Evolutionary conservation across 2,797 vertebrate species (phyloP).

Genomic region (Lutjanus campechanus): DNA sequence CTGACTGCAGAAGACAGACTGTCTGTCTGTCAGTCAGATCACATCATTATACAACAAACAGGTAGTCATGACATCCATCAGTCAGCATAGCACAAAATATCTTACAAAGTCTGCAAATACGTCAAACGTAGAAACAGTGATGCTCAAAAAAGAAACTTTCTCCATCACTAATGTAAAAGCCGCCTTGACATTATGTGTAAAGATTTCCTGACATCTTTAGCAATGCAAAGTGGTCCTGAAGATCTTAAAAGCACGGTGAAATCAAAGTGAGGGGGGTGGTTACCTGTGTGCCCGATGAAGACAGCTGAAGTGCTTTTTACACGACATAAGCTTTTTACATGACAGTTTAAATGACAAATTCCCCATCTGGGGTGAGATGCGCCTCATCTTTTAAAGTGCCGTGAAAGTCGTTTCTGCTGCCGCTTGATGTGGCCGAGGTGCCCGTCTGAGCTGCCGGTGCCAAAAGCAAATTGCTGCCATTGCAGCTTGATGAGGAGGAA

Average conservation of each 20-base stretch:
- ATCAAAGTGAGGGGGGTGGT: background rate
- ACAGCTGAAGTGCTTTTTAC: constrained; percentile 46
- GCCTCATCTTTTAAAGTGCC: constrained; percentile 54
- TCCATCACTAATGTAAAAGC: background rate
- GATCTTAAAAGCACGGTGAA: constrained; percentile 14
- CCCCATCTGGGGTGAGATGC: constrained; percentile 5
- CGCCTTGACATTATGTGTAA: background rate
- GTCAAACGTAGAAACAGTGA: background rate
- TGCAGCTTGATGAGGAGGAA: constrained; percentile 60
- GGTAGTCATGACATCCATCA: background rate
- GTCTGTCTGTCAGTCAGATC: background rate
- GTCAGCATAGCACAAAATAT: background rate
- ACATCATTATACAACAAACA: background rate
- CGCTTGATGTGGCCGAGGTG: constrained; percentile 28
- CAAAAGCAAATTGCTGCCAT: constrained; percentile 62
- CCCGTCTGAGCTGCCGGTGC: constrained; percentile 27
- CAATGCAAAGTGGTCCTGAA: constrained; percentile 34
- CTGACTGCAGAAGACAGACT: background rate
- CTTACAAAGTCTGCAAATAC: background rate
- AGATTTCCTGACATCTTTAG: constrained; percentile 26
- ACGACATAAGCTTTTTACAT: constrained; percentile 52
- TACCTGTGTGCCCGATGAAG: constrained; percentile 44
- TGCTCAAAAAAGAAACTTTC: background rate
- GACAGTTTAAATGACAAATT: constrained; percentile 61
- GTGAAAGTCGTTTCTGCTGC: constrained; percentile 22